These are phyloP conservation scores for Scaptomyza hsui DNA, from an alignment of 1,140 invertebrate genomes.

Conservation along the genomic window DNA sequence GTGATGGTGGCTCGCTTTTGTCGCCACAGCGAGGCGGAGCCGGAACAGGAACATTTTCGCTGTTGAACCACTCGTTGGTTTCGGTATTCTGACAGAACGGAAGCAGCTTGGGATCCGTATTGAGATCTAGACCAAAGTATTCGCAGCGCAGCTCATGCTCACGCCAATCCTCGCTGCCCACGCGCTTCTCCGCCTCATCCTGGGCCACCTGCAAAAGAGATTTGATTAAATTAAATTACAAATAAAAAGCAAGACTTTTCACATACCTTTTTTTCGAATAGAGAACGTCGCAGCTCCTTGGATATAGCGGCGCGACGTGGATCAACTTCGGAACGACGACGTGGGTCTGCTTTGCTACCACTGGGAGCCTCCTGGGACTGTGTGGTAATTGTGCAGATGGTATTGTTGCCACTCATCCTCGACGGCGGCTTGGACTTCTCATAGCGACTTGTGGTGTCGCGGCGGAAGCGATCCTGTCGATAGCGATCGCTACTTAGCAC, in stretches of 20 bases:
- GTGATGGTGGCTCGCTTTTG: conserved; percentile 51
- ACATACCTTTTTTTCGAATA: conserved; percentile 88
- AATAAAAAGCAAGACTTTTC: too few species aligned
- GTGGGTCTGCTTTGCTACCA: conserved; percentile 22
- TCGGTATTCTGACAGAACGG: conserved; percentile 87
- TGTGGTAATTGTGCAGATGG: conserved; percentile 60
- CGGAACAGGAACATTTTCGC: conserved; percentile 79
- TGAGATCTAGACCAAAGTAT: conserved; percentile 86
- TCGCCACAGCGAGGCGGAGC: conserved; percentile 77
- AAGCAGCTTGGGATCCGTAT: conserved; percentile 86
- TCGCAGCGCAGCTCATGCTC: conserved; percentile 87
- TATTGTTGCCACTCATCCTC: conserved; percentile 69
- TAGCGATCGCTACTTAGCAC: conserved; percentile 69
- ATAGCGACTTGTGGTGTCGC: conserved; percentile 43
- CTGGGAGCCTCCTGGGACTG: conserved; percentile 13
- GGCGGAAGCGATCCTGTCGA: conserved; percentile 83
- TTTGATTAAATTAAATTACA: background rate
- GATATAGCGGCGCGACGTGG: conserved; percentile 35
- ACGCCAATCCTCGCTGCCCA: conserved; percentile 86
- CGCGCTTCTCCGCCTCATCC: conserved; percentile 87
- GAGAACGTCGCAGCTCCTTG: conserved; percentile 86
- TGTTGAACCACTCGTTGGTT: conserved; percentile 87
- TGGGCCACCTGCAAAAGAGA: conserved; percentile 85
- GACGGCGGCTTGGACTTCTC: conserved; percentile 39
- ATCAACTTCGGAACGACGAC: conserved; percentile 26